Base-by-base conservation (phyloP, 2,888 invertebrate genomes). In the Nymphalis polychloros region DNA sequence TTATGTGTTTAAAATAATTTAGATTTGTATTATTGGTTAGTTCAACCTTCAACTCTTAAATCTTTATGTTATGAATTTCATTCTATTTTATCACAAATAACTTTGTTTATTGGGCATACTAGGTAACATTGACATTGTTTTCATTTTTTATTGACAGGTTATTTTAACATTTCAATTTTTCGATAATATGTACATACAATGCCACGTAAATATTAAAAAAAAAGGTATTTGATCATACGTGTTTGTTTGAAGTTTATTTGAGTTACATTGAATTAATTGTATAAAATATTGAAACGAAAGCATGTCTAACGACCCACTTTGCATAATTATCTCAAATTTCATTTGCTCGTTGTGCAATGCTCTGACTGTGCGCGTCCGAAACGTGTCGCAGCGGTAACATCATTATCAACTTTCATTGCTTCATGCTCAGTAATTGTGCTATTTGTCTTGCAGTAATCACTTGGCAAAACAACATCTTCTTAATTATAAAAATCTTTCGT, bases 391-490 rank as follows among this genome's bases (percentile, higher is more conserved):
- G 86, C 83, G 88, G 85, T 88, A 86, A 87, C 85, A 84, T 83
- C 84, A 86, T 89, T 89, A 92, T 90, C 90, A 88, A 86, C 89
- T 90, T 89, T 90, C 87, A 77, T 92, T 90, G 86, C 90, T 88
- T 90, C 89, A 90, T 84, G 84, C 77, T 78, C 84, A 80, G 81
- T 82, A 84, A 86, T 88, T 85, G 59, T 78, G 82, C 75, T 83
- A 84, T 85, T 87, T 87, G 84, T 84, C 82, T 83, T 81, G 77
- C 77, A 77, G 78, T 41, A 41, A 41, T 79, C 81, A 20, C 55
- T 53, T 35, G 55, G 46, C 57, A 47, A 55, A 60, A 53, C 61
- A 61, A 41, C 81, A 86, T 84, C 84, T 82, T 79, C 79, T 77
- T 80, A 79, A 19, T 57, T 79, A 80, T 74, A 79, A 73, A 70